A percentile compares a stretch with the other conserved stretches of the same genome.
Conservation (phyloP, 2,888 invertebrate genomes). For the Habrosyne pyritoides region DNA sequence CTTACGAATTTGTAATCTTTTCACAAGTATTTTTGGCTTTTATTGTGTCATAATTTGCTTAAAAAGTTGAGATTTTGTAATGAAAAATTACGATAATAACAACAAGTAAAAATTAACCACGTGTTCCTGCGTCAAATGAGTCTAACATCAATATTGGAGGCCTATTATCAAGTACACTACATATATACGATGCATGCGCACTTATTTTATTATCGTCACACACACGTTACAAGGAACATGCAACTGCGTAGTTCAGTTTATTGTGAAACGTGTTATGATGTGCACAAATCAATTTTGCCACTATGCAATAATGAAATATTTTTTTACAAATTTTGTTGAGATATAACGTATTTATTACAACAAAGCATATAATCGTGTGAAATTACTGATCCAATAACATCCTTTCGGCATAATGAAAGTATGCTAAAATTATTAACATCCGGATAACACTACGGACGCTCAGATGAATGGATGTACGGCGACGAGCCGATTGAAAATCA, state of each 20-base stretch:
- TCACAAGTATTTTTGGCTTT: not conserved
- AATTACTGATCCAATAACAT: constrained; percentile 39
- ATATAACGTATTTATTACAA: not conserved
- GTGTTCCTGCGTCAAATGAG: constrained; percentile 17
- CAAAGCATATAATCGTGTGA: constrained; percentile 26
- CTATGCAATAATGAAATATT: not conserved
- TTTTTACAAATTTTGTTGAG: not conserved
- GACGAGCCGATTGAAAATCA: constrained; percentile 66
- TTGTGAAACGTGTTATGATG: constrained; percentile 44
- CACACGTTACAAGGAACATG: constrained; percentile 48
- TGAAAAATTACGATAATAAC: not conserved
- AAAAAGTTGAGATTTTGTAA: not conserved
- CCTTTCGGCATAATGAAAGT: constrained; percentile 44
- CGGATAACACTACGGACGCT: constrained; percentile 56
- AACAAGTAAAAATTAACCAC: not conserved
- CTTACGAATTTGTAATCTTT: no score
- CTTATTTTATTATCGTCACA: constrained; percentile 42
- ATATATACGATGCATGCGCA: constrained; percentile 35
- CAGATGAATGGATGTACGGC: constrained; percentile 56
- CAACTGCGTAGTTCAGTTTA: constrained; percentile 76
- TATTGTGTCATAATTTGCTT: not conserved
- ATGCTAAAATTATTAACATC: constrained; percentile 64
- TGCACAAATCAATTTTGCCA: constrained; percentile 14
- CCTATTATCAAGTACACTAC: constrained; percentile 49
- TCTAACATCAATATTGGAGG: constrained; percentile 34